Conservation (phyloP, 1,140 invertebrate genomes). For the Hylaeus volcanicus region DNA sequence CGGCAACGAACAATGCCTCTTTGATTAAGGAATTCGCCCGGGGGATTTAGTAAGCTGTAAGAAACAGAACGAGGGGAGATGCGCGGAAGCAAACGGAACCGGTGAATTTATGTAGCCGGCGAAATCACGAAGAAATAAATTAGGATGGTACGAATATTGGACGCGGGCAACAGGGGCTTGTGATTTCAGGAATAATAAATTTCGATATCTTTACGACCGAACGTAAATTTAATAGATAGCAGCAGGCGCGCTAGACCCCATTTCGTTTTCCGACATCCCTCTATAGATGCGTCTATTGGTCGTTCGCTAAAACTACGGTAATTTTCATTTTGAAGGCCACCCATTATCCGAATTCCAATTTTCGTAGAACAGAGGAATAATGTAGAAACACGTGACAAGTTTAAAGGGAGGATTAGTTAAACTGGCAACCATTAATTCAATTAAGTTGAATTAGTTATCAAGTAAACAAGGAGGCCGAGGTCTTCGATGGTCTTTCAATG, state of each 20-base stretch:
- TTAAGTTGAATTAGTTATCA: too few relatives aligned
- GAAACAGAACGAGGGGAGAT: slow-evolving; percentile 10
- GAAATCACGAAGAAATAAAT: slow-evolving; percentile 56
- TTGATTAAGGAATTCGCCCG: slow-evolving; percentile 45
- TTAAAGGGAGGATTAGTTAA: too few relatives aligned
- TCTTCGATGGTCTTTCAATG: neutral
- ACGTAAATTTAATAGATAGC: slow-evolving; percentile 49
- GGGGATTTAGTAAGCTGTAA: slow-evolving; percentile 21
- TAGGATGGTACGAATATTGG: slow-evolving; percentile 41
- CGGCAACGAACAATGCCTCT: slow-evolving; percentile 36
- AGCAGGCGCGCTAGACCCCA: too few relatives aligned
- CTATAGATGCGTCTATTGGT: slow-evolving; percentile 18
- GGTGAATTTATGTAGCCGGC: slow-evolving; percentile 36
- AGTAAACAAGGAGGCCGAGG: too few relatives aligned
- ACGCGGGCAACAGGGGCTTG: slow-evolving; percentile 30
- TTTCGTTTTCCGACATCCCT: neutral
- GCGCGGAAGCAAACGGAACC: slow-evolving; percentile 2
- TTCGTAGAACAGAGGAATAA: too few relatives aligned
- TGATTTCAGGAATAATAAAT: slow-evolving; percentile 60
- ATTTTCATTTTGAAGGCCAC: slow-evolving; percentile 6
- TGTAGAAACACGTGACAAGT: too few relatives aligned
- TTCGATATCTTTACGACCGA: slow-evolving; percentile 51
- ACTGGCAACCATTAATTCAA: too few relatives aligned
- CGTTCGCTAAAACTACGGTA: slow-evolving; percentile 20
- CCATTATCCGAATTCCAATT: neutral